Conservation (phyloP, 2,113 vertebrate species). For the Herpetotheres cachinnans region DNA sequence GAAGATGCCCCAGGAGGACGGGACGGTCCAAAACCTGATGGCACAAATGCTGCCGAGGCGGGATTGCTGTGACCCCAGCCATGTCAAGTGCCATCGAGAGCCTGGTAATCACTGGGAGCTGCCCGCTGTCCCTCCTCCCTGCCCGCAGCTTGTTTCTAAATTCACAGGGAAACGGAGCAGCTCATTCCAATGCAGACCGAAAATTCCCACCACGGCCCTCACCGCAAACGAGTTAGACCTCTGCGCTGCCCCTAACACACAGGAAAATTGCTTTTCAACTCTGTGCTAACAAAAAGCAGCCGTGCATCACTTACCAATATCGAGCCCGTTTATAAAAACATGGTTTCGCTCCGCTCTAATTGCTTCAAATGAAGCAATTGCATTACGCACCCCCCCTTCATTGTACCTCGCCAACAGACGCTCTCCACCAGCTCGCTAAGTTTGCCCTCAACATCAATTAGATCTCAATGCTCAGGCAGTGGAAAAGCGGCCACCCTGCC, state of each 20-base stretch:
- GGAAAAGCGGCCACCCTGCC: background rate
- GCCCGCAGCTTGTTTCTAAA: background rate
- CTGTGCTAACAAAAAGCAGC: background rate
- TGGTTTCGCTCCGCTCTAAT: background rate
- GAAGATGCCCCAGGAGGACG: background rate
- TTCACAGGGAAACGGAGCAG: background rate
- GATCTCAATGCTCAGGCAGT: background rate
- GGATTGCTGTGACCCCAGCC: background rate
- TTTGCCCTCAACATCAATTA: background rate
- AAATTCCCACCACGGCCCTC: background rate
- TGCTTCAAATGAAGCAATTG: background rate
- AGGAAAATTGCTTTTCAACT: background rate
- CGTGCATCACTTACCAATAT: background rate
- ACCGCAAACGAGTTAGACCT: background rate
- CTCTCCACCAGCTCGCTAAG: background rate
- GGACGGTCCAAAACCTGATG: fast-evolving
- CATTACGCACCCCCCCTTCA: background rate
- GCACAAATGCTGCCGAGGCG: background rate
- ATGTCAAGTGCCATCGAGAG: background rate
- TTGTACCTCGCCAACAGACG: background rate
- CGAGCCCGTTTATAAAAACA: background rate
- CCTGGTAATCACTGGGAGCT: background rate
- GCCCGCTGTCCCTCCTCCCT: background rate
- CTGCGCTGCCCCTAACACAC: fast-evolving
- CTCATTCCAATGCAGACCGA: background rate